These are phyloP conservation scores for Osmoderma eremita DNA, from an alignment of 2,888 invertebrate genomes.

Conservation along the genomic window DNA sequence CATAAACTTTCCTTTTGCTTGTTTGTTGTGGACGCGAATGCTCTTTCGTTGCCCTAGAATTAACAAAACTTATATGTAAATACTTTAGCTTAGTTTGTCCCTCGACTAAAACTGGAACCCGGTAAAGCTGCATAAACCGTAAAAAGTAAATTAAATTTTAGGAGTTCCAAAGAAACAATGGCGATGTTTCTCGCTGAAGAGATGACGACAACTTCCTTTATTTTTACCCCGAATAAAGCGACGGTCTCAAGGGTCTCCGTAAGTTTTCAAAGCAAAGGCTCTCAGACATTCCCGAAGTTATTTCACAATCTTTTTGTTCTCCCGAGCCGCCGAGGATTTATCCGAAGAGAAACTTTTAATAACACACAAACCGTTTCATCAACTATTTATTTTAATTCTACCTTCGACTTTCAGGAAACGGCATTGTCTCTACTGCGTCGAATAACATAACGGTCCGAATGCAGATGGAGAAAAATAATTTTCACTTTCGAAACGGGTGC, in stretches of 20 bases:
- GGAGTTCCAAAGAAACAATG: conserved; percentile 6
- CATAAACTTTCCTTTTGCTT: too few relatives aligned
- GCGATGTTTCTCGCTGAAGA: not conserved
- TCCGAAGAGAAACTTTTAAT: conserved; percentile 7
- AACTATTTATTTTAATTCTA: conserved; percentile 9
- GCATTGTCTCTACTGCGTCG: not conserved
- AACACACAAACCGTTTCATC: conserved; percentile 8
- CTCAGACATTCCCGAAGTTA: conserved; percentile 23
- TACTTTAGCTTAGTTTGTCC: too few relatives aligned
- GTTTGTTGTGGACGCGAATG: too few relatives aligned
- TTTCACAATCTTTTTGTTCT: conserved; percentile 28
- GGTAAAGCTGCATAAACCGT: not conserved
- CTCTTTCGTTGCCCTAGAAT: not conserved
- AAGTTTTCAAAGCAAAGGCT: conserved; percentile 13
- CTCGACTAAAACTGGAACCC: not conserved
- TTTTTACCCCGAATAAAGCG: not conserved
- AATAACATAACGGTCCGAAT: not conserved
- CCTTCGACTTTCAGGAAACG: conserved; percentile 2
- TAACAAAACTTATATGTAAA: too few relatives aligned
- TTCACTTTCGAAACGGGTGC: not conserved
- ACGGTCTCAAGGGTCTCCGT: conserved; percentile 12
- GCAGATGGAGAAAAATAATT: conserved; percentile 5
- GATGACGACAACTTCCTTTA: conserved; percentile 12
- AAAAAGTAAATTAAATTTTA: conserved; percentile 27
- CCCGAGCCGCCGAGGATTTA: not conserved